Conservation (phyloP, 2,797 vertebrate species). For the Amblyraja radiata region DNA sequence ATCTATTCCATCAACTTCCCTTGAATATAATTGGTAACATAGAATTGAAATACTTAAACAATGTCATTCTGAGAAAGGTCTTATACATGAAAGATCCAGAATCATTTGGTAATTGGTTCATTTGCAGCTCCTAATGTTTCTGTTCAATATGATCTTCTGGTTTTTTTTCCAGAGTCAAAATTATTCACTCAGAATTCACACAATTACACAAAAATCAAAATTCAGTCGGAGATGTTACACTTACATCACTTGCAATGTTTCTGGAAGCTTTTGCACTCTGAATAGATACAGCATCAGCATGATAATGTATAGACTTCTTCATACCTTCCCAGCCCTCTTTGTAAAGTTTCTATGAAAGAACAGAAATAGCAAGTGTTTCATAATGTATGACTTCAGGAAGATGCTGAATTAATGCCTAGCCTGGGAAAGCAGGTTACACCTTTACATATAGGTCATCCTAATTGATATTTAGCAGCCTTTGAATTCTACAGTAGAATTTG, state of each 20-base stretch:
- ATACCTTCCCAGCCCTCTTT: slow-evolving; percentile 78
- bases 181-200: neutral
- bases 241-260: slow-evolving; percentile 90
- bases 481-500: neutral
- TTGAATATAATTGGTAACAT: neutral
- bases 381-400: neutral
- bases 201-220: neutral
- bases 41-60: neutral
- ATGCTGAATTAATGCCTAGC: neutral
- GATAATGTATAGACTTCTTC: slow-evolving; percentile 77
- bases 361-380: neutral
- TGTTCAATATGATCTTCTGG: neutral
- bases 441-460: neutral
- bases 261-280: slow-evolving; percentile 83
- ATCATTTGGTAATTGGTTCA: neutral
- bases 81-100: too few relatives aligned
- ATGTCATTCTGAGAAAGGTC: neutral
- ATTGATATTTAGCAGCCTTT: neutral
- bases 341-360: slow-evolving; percentile 77
- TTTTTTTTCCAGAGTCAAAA: neutral
- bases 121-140: neutral
- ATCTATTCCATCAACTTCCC: neutral
- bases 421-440: neutral
- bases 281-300: slow-evolving; percentile 83
- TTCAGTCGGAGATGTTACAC: slow-evolving; percentile 43